phyloP scores from a whole-genome alignment of 37 sponge, comb jelly and placozoan genomes.

The Eunapius fragilis region DNA sequence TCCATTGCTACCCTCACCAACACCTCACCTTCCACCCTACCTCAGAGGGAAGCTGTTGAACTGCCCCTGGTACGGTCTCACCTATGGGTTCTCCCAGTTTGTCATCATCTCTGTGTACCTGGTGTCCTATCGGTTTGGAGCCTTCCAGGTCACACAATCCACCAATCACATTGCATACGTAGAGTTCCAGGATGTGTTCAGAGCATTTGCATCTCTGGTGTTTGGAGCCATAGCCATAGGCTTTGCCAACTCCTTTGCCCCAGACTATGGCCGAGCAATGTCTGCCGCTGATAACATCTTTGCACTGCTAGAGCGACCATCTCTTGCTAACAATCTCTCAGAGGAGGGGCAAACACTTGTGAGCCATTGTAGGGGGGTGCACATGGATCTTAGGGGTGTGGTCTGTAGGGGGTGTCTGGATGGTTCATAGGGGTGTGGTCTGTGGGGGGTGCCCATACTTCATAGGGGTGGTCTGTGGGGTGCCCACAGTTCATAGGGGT shows the following conservation, averaged over 20 bases:
- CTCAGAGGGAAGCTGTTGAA: conserved; percentile 41
- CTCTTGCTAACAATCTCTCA: conserved; percentile 56
- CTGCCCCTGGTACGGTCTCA: conserved; percentile 44
- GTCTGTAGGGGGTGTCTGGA: no score
- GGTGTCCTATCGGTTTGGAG: conserved; percentile 7
- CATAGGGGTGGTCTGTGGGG: no score
- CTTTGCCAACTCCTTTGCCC: conserved; percentile 81
- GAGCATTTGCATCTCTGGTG: conserved; percentile 91
- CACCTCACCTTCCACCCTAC: not conserved
- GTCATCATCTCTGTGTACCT: conserved; percentile 1
- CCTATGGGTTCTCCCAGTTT: conserved; percentile 26
- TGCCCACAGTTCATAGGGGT: no score
- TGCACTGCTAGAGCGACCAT: conserved; percentile 48
- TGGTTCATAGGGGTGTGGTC: no score
- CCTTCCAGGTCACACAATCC: not conserved
- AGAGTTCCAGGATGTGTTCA: conserved; percentile 36
- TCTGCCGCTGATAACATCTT: conserved; percentile 73
- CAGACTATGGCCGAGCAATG: conserved; percentile 78
- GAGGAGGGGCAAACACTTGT: conserved; percentile 61
- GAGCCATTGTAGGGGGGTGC: not conserved
- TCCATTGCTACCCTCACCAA: not conserved
- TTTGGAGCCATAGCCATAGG: conserved; percentile 89
- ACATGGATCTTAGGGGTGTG: no score
- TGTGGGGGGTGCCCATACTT: no score
- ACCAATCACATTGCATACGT: conserved; percentile 10